Evolutionary conservation across 2,888 invertebrate species (phyloP).

Genomic region (Tholera decimalis): DNA sequence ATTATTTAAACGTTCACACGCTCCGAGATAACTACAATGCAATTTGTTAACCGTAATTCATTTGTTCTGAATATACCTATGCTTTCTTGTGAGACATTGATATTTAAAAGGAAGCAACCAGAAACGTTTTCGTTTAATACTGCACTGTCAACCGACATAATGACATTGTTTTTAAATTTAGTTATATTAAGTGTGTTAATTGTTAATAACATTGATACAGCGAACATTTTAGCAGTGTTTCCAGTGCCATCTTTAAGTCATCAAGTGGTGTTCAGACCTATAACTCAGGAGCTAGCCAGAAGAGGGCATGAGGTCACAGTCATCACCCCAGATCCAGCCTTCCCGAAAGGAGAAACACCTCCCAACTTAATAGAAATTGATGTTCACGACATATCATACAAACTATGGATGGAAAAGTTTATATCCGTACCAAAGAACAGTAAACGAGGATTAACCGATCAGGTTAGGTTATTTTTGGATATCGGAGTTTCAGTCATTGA

Average conservation of each 20-base stretch:
- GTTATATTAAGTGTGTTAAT: constrained; percentile 19
- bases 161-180: constrained; percentile 5
- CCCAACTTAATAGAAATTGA: constrained; percentile 79
- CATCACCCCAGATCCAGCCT: constrained; percentile 77
- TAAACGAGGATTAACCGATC: constrained; percentile 27
- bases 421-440: constrained; percentile 27
- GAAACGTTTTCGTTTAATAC: not conserved
- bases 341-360: constrained; percentile 61
- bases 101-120: not conserved
- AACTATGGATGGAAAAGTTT: constrained; percentile 45
- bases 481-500: constrained; percentile 44
- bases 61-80: not conserved
- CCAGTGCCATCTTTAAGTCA: constrained; percentile 60
- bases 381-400: constrained; percentile 71
- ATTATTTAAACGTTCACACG: not conserved
- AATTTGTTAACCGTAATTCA: too few relatives aligned
- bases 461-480: constrained; percentile 37
- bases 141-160: not conserved
- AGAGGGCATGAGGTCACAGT: constrained; percentile 82
- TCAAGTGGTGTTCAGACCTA: constrained; percentile 65
- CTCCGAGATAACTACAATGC: not conserved
- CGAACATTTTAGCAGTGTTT: constrained; percentile 55
- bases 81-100: not conserved
- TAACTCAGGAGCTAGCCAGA: constrained; percentile 76
- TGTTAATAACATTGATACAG: constrained; percentile 28